phyloP scores from a whole-genome alignment of 2,888 invertebrate species.

The Patella ulyssiponensis region DNA sequence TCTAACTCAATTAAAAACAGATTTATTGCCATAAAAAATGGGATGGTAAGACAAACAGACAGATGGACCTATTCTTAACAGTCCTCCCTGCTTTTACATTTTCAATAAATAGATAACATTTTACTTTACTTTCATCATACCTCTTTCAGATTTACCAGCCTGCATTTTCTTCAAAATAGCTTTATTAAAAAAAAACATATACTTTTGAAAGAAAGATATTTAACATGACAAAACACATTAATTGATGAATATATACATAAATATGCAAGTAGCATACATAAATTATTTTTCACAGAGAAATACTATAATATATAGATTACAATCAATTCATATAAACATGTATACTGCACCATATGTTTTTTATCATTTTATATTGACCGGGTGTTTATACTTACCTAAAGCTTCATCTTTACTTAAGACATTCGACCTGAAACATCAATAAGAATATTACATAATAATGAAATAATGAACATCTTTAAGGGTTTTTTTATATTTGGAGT shows the following conservation, averaged over 20 bases:
- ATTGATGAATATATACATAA: too few relatives aligned
- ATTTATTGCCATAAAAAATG: too few relatives aligned
- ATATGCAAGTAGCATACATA: too few relatives aligned
- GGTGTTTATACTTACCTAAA: conserved; percentile 70
- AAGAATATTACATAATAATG: too few relatives aligned
- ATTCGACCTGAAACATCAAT: conserved; percentile 80
- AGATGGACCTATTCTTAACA: too few relatives aligned
- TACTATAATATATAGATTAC: conserved; percentile 1
- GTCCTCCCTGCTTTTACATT: background rate
- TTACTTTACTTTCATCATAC: conserved; percentile 42
- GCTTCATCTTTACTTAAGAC: conserved; percentile 88
- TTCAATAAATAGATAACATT: background rate
- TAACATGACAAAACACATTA: too few relatives aligned
- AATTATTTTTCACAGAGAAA: background rate
- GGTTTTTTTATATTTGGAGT: too few relatives aligned
- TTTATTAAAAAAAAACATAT: conserved; percentile 42
- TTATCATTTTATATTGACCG: too few relatives aligned
- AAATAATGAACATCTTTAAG: too few relatives aligned
- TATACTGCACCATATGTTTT: background rate
- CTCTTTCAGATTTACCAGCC: conserved; percentile 76
- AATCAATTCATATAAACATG: background rate
- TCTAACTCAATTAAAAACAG: too few relatives aligned
- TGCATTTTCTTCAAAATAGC: conserved; percentile 78
- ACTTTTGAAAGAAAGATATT: too few relatives aligned
- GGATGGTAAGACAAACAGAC: too few relatives aligned